These are phyloP conservation scores for Bombus sibiricus DNA, from an alignment of 1,140 invertebrate species.

Conservation along the genomic window DNA sequence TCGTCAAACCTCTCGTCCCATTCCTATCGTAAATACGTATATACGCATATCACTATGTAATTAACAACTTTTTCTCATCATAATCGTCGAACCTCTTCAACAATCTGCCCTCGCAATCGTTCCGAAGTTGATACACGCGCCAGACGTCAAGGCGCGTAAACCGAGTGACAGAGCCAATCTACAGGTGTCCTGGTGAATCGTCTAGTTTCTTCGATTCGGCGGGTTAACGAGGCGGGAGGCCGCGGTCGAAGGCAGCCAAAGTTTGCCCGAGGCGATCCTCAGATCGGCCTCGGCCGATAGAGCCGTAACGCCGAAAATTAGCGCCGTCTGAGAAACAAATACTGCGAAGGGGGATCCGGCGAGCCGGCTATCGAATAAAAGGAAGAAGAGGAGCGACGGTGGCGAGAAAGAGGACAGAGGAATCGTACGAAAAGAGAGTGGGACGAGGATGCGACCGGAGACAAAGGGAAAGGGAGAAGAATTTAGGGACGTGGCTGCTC, in stretches of 20 bases:
- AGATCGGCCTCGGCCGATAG: constrained; percentile 68
- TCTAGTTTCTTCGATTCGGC: constrained; percentile 51
- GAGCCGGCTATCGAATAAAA: constrained; percentile 41
- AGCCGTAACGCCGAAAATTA: constrained; percentile 78
- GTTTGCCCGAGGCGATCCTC: constrained; percentile 39
- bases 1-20: too few species aligned
- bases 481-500: constrained; percentile 38
- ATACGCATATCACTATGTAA: too few species aligned
- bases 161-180: not conserved
- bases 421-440: not conserved
- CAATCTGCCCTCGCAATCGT: too few species aligned
- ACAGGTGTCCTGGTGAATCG: constrained; percentile 32
- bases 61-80: too few species aligned
- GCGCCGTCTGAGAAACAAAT: constrained; percentile 75
- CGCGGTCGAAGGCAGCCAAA: constrained; percentile 24
- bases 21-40: too few species aligned
- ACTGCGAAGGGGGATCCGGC: constrained; percentile 26
- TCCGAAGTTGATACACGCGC: not conserved
- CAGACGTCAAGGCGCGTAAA: not conserved
- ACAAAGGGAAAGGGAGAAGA: constrained; percentile 46
- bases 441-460: not conserved
- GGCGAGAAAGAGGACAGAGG: constrained; percentile 5
- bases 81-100: not conserved
- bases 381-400: not conserved
- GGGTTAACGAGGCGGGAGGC: constrained; percentile 53